Evolutionary conservation across 2,797 vertebrate species (phyloP).

Genomic region (Octomys mimax): DNA sequence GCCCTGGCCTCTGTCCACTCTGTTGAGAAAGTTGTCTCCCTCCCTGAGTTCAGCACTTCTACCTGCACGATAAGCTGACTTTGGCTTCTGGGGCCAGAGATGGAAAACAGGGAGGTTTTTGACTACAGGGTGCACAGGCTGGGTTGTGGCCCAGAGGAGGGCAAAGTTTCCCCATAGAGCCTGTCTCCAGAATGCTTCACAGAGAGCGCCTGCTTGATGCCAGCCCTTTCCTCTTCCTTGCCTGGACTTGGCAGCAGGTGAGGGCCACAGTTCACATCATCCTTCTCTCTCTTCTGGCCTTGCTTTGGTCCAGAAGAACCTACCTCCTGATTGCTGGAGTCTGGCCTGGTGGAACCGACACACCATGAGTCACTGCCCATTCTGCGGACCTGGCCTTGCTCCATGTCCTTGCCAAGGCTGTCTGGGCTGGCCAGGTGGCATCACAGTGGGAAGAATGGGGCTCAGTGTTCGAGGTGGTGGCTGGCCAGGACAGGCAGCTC

Average conservation of each 20-base stretch:
- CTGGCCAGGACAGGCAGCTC: neutral
- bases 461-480: slow-evolving; percentile 37
- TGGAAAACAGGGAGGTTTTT: neutral
- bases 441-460: neutral
- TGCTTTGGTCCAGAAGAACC: neutral
- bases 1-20: neutral
- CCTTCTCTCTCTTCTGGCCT: neutral
- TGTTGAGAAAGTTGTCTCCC: neutral
- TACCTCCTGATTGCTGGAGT: neutral
- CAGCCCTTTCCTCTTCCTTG: neutral
- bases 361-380: neutral
- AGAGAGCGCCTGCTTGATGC: neutral
- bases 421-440: slow-evolving; percentile 12
- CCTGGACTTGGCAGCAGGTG: neutral
- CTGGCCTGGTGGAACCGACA: neutral
- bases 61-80: neutral
- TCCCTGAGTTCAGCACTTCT: neutral
- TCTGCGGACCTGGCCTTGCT: slow-evolving; percentile 4
- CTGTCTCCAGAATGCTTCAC: neutral
- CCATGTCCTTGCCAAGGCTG: slow-evolving; percentile 21
- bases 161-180: neutral
- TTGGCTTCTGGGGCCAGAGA: neutral
- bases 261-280: neutral
- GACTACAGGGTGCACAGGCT: neutral
- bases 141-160: neutral